Evolutionary conservation across 1,140 invertebrate species (phyloP).

Genomic region (Drosophila chauvacae): DNA sequence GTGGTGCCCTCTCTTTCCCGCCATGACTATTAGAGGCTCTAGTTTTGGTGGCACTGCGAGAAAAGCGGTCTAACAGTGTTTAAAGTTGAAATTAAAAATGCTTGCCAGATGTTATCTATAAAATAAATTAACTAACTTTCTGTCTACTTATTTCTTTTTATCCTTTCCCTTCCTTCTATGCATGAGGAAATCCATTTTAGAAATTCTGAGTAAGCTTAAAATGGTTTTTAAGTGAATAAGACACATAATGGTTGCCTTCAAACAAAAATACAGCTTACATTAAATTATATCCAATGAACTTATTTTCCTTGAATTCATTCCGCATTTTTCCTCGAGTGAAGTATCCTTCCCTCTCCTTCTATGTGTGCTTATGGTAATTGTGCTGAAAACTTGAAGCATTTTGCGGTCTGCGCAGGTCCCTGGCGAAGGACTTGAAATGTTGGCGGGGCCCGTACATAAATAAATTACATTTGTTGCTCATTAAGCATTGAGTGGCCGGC

Average conservation of each 20-base stretch:
- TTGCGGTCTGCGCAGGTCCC: constrained; percentile 62
- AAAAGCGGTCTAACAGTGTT: background rate
- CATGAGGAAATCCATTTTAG: too few species aligned
- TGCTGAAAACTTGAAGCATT: constrained; percentile 82
- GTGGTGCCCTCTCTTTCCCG: constrained; percentile 9
- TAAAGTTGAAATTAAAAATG: background rate
- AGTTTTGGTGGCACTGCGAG: background rate
- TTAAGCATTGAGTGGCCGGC: constrained; percentile 79
- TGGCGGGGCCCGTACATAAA: constrained; percentile 60
- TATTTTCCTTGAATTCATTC: background rate
- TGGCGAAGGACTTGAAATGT: constrained; percentile 49
- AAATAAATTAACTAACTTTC: background rate
- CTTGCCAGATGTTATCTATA: background rate
- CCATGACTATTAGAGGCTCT: background rate
- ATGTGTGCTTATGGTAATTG: constrained; percentile 80
- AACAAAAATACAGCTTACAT: background rate
- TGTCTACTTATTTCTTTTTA: background rate
- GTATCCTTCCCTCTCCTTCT: constrained; percentile 8
- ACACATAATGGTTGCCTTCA: background rate
- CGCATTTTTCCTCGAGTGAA: background rate
- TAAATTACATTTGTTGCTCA: constrained; percentile 83
- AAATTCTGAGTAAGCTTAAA: constrained; percentile 9
- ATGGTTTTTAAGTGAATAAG: background rate
- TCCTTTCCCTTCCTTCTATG: background rate
- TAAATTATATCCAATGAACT: background rate